These are phyloP conservation scores for Azorinus chamasolen DNA, from an alignment of 2,888 invertebrate species.

Conservation along the genomic window DNA sequence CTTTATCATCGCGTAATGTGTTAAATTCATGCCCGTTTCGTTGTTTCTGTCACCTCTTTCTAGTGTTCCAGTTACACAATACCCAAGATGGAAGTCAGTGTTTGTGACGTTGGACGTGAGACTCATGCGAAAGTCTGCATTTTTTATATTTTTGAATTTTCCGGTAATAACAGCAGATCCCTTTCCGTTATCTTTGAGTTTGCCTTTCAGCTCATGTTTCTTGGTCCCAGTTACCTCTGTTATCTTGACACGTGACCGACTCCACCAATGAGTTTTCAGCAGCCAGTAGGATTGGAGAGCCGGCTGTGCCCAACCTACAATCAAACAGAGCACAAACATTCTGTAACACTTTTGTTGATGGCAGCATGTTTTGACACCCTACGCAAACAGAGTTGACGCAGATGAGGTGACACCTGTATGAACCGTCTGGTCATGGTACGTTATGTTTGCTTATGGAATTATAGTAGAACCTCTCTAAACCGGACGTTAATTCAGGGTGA, in stretches of 20 bases:
- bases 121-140: slow-evolving; percentile 88
- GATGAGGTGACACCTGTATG: too few species aligned
- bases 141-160: slow-evolving; percentile 89
- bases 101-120: slow-evolving; percentile 94
- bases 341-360: too few species aligned
- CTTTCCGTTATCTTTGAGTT: slow-evolving; percentile 92
- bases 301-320: slow-evolving; percentile 93
- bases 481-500: too few species aligned
- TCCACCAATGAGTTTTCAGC: slow-evolving; percentile 95
- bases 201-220: slow-evolving; percentile 92
- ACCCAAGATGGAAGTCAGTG: slow-evolving; percentile 96
- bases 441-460: too few species aligned
- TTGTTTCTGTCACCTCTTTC: slow-evolving; percentile 89
- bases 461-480: too few species aligned
- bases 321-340: too few species aligned
- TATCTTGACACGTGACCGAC: slow-evolving; percentile 93
- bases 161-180: slow-evolving; percentile 94
- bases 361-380: too few species aligned
- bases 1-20: slow-evolving; percentile 95
- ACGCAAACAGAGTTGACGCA: too few species aligned
- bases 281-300: slow-evolving; percentile 95
- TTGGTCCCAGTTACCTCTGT: slow-evolving; percentile 93
- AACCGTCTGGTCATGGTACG: too few species aligned
- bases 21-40: slow-evolving; percentile 92
- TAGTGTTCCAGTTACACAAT: slow-evolving; percentile 94